Percentiles rank a stretch among this genome's conserved stretches.
Evolutionary conservation across 2,113 vertebrate genomes (phyloP).

Genomic region (Dicerorhinus sumatrensis): DNA sequence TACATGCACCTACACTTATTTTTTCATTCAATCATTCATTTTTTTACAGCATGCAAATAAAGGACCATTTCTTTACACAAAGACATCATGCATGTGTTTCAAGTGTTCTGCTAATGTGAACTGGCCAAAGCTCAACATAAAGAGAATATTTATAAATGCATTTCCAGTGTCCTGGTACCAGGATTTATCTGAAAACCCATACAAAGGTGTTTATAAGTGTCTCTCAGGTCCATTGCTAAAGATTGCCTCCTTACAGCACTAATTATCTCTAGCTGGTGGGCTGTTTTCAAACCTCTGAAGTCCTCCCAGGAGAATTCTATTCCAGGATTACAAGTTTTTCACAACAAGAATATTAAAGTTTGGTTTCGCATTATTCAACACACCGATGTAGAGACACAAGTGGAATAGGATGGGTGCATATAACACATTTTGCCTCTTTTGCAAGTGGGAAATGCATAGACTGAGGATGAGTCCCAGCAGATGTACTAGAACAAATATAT

Average conservation of each 20-base stretch:
- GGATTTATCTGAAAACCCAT: background rate
- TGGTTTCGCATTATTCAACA: too few species aligned
- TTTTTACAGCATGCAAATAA: background rate
- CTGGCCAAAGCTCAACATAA: background rate
- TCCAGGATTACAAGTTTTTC: background rate
- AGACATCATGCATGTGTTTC: background rate
- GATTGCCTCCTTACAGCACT: background rate
- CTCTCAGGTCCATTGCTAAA: background rate
- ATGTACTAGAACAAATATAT: too few species aligned
- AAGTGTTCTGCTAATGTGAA: background rate
- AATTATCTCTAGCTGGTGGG: background rate
- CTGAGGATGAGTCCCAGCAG: too few species aligned
- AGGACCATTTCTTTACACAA: background rate
- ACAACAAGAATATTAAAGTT: rapidly evolving
- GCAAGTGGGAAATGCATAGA: background rate
- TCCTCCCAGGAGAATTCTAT: background rate
- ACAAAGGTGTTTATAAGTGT: background rate
- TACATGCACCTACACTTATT: too few species aligned
- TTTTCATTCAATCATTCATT: background rate
- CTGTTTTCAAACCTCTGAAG: background rate
- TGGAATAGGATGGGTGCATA: too few species aligned
- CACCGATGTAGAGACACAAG: rapidly evolving
- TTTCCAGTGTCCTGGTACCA: too few species aligned
- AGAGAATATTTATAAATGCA: background rate
- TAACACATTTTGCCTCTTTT: rapidly evolving